Evolutionary conservation across 2,888 invertebrate species (phyloP), one percentile per base, ranked within the genome.

Genomic region (Furcula furcula): DNA sequence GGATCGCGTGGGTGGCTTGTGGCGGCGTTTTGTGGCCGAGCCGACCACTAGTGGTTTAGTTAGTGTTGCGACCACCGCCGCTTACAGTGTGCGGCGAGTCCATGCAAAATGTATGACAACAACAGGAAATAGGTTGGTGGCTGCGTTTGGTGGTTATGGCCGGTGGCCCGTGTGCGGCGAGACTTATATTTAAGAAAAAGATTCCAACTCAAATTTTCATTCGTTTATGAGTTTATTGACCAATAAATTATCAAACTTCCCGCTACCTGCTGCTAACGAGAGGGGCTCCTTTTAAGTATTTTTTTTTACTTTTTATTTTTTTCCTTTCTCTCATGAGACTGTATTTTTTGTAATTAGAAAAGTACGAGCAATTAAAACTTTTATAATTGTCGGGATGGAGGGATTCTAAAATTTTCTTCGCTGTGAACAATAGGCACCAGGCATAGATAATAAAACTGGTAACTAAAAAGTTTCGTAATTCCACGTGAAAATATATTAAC

Each of bases 321-420:
- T 76, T 72, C 67, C 67, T 14, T 58, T 58, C 55, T 61, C 71
- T 76, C 76, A 80, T 80, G 74, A 74, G 79, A 75, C 76, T 79
- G 73, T 81, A 75, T 83, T 84, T 81, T 84, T 82, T 76, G 78
- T 86, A 85, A 87, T 87, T 85, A 84, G 77, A 74, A 85, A 87
- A 87, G 86, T 84, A 79, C 64, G 72, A 77, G 77, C 83, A 82
- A 86, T 87, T 87, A 85, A 87, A 87, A 87, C 84, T 87, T 87
- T 85, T 84, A 84, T 84, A 85, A 85, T 85, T 82, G 85, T 84
- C 72, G 73, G 64, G 76, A 83, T 80, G 80, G 76, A 61, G 63
- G 70, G 70, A 75, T 74, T 67, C 68, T 78, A 65, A 80, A 77
- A 79, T 85, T 84, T 83, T 76, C 79, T 81, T 74, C 72, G 56